Evolutionary conservation across 1,140 invertebrate species (phyloP).

Genomic region (Meloidogyne hapla): DNA sequence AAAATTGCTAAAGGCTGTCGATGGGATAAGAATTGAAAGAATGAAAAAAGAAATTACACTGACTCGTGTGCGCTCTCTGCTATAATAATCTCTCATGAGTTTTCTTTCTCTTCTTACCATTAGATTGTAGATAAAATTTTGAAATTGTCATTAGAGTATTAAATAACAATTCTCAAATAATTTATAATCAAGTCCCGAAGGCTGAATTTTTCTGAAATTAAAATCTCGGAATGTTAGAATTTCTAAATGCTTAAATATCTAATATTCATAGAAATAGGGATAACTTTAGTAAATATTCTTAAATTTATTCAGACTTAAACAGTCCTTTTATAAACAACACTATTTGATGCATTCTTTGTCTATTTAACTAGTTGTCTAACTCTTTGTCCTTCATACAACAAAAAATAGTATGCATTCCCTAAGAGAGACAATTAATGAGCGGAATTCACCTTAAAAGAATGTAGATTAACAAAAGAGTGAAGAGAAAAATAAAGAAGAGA

Average conservation of each 20-base stretch:
- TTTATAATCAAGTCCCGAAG: too few species aligned
- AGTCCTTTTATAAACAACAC: not conserved
- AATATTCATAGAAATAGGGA: too few species aligned
- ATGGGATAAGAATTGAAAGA: not conserved
- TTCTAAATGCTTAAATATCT: too few species aligned
- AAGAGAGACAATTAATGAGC: not conserved
- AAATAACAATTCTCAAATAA: not conserved
- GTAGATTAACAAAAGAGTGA: not conserved
- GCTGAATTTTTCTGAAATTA: too few species aligned
- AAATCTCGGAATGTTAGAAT: too few species aligned
- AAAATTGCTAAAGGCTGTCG: not conserved
- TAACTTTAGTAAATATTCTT: not conserved
- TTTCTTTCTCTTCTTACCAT: not conserved
- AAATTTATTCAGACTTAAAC: not conserved
- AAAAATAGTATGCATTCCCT: not conserved
- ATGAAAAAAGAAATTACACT: conserved; percentile 5
- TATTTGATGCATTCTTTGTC: not conserved
- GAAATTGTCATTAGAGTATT: not conserved
- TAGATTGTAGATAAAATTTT: not conserved
- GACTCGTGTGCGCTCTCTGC: not conserved
- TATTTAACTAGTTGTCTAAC: not conserved
- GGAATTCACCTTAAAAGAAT: not conserved
- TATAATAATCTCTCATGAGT: not conserved
- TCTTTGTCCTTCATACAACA: not conserved
- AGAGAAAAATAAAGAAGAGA: conserved; percentile 1